These are phyloP conservation scores for Labroides dimidiatus DNA, from an alignment of 2,797 vertebrate species.

Conservation along the genomic window DNA sequence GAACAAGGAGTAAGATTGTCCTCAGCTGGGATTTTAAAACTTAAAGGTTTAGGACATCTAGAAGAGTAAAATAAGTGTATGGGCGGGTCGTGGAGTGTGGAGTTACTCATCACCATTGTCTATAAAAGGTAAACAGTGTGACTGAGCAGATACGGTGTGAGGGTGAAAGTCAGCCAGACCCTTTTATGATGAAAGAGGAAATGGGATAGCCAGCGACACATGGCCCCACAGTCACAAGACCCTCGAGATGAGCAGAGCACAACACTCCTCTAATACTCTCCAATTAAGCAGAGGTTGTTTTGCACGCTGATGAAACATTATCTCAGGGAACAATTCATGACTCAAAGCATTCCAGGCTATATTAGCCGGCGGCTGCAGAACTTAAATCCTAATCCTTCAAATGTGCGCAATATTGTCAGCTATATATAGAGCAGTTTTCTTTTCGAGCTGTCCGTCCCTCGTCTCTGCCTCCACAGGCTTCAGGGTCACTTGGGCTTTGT, in stretches of 20 bases:
- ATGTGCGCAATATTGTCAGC: conserved; percentile 96
- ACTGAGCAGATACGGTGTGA: conserved; percentile 70
- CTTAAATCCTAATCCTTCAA: conserved; percentile 90
- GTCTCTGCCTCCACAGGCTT: conserved; percentile 49
- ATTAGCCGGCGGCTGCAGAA: conserved; percentile 91
- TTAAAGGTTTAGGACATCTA: conserved; percentile 30
- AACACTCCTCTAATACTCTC: conserved; percentile 86
- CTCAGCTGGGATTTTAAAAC: conserved; percentile 39
- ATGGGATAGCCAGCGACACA: conserved; percentile 90
- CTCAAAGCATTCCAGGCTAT: conserved; percentile 97
- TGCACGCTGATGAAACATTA: conserved; percentile 96
- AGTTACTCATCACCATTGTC: conserved; percentile 85
- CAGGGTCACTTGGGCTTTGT: conserved; percentile 84
- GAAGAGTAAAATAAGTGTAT: conserved; percentile 37
- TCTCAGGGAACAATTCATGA: conserved; percentile 98
- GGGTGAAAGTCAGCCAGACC: conserved; percentile 83
- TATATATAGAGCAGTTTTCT: conserved; percentile 90
- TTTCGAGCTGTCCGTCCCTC: conserved; percentile 63
- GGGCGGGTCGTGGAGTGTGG: conserved; percentile 50
- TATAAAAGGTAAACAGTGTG: conserved; percentile 88
- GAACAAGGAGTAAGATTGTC: conserved; percentile 43
- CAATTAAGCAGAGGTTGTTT: conserved; percentile 92
- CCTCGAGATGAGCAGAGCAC: conserved; percentile 83
- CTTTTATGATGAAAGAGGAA: conserved; percentile 88
- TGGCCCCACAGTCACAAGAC: conserved; percentile 88